Evolutionary conservation across 1,140 invertebrate genomes (phyloP), one percentile per base, ranked within the genome.

Genomic region (Drosophila tani): DNA sequence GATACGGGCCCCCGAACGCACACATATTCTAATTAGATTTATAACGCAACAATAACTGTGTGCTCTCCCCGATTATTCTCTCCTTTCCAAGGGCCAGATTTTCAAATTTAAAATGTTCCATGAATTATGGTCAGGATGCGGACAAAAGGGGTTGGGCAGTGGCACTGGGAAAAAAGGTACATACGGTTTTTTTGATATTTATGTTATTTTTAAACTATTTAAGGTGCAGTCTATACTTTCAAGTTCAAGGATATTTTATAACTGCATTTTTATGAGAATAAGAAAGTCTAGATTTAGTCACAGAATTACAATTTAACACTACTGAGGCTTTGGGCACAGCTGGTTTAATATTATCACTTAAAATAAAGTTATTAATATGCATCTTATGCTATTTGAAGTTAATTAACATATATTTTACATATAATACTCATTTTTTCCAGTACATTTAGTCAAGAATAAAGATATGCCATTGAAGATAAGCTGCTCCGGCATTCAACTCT

Each of bases 1-100:
- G 82, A 63, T 77, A 65, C 68, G 69, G 82, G 64, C 65, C 79
- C 19, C 46, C 75, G 70, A 60, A 59, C 35, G 29, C 51, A 59
- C 38, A 70, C 82, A 88, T 83, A 87, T 87, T 88, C 85, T 87
- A 87, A 87, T 87, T 87, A 87, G 84, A 87, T 87, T 87, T 87
- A 81, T 79, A 83, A 83, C 74, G 77, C 82, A 81, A 85, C 82
- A 81, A 74, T 88, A 86, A 88, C 58, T 64, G 70, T 79, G 53
- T 50, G 38, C 32, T 38, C 49, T 66, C 41, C 19, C 64, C 53
- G 53, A 67, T 46, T 66, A 68, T 29, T 45, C 19, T 14, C 19
- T 24, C 38, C 21, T 3, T 19, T 40, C 43, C 40, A 38, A 24
- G 51, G 57, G 51, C 60, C 64, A 81, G 78, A 77, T 80, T 87